These are phyloP conservation scores for Rhombomys opimus DNA, from an alignment of 2,113 vertebrate genomes.

Conservation along the genomic window DNA sequence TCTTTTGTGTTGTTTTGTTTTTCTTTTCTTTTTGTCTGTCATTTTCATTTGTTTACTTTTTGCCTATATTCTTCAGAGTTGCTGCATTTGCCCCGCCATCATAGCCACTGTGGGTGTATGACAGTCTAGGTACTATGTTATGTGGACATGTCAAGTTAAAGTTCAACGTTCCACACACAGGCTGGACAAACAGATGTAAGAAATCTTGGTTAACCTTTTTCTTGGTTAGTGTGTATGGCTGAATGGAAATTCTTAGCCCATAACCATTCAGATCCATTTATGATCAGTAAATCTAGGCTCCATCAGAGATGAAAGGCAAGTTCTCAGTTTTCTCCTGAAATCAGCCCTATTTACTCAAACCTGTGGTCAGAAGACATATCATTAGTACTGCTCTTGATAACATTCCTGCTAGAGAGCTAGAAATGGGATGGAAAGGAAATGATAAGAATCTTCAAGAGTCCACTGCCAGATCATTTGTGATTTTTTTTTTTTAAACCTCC, in stretches of 20 bases:
- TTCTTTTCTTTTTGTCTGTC: too few relatives aligned
- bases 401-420: too few relatives aligned
- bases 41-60: too few relatives aligned
- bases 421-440: too few relatives aligned
- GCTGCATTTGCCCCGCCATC: neutral
- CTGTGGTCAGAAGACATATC: too few relatives aligned
- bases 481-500: too few relatives aligned
- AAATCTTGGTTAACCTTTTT: neutral
- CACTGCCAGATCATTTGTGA: too few relatives aligned
- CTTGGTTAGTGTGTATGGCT: neutral
- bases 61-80: neutral
- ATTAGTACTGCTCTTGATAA: too few relatives aligned
- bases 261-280: neutral
- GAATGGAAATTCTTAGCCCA: neutral
- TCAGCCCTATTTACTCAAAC: neutral
- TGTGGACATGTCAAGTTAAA: neutral
- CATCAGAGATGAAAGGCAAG: neutral
- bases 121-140: neutral
- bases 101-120: neutral
- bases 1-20: too few relatives aligned
- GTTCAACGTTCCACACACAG: neutral
- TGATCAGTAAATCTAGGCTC: neutral
- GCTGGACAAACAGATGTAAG: neutral
- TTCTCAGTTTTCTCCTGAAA: neutral
- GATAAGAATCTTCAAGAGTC: too few relatives aligned